Percentiles rank a stretch among this genome's conserved stretches.
These are phyloP conservation scores for Dicrostonyx torquatus DNA, from an alignment of 2,797 vertebrate species.

Conservation along the genomic window DNA sequence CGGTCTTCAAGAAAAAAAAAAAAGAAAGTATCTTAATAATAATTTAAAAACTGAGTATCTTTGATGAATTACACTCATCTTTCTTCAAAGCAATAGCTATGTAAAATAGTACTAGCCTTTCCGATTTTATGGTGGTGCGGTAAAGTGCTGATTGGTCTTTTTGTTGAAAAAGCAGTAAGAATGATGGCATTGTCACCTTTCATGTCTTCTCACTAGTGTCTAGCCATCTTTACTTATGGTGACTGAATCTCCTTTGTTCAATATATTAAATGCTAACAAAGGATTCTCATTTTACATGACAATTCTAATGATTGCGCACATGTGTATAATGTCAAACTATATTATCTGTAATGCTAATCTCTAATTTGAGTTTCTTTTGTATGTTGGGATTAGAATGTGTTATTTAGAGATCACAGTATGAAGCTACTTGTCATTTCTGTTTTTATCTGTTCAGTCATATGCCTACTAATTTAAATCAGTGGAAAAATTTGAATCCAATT, in stretches of 20 bases:
- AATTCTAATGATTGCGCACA: slow-evolving; percentile 61
- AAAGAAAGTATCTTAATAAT: neutral
- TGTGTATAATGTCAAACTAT: slow-evolving; percentile 57
- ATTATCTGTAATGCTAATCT: slow-evolving; percentile 58
- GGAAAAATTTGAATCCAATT: slow-evolving; percentile 39
- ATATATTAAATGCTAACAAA: slow-evolving; percentile 64
- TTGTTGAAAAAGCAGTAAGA: slow-evolving; percentile 27
- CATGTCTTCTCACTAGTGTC: slow-evolving; percentile 56
- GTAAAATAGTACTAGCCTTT: neutral
- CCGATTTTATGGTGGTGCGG: neutral
- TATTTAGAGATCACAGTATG: slow-evolving; percentile 17
- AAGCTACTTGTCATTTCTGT: neutral
- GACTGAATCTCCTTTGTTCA: slow-evolving; percentile 16
- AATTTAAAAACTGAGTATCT: neutral
- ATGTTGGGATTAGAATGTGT: slow-evolving; percentile 23
- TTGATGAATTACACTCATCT: neutral
- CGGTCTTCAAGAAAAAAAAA: neutral
- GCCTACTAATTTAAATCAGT: slow-evolving; percentile 54
- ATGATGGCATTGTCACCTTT: neutral
- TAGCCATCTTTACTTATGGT: slow-evolving; percentile 55
- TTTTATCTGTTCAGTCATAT: slow-evolving; percentile 32
- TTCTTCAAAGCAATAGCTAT: neutral
- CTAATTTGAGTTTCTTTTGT: slow-evolving; percentile 46
- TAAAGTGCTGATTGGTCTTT: neutral
- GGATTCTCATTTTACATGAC: slow-evolving; percentile 65